phyloP scores from a whole-genome alignment of 2,888 invertebrate genomes.

The Xestia c-nigrum region DNA sequence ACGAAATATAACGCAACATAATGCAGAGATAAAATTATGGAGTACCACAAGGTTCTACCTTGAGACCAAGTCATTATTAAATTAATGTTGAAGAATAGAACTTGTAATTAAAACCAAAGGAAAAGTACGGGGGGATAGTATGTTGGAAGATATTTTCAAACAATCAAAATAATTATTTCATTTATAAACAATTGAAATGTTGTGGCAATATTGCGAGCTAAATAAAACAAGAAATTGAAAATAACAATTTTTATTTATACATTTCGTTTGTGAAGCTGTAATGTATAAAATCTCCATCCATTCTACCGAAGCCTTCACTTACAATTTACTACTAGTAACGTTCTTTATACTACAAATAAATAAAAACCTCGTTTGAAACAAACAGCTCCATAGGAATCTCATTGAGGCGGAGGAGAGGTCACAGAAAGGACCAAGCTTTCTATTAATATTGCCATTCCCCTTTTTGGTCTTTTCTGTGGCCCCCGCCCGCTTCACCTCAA shows the following conservation, averaged over 20 bases:
- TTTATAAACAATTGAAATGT: not conserved
- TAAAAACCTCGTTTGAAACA: constrained; percentile 62
- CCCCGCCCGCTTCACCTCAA: not conserved
- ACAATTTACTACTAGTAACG: constrained; percentile 68
- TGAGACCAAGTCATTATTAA: not conserved
- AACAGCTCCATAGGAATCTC: constrained; percentile 46
- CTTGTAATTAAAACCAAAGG: not conserved
- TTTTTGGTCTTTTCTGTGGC: not conserved
- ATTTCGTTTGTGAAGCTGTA: constrained; percentile 76
- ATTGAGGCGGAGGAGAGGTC: constrained; percentile 9
- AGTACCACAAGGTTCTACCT: not conserved
- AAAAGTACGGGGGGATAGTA: not conserved
- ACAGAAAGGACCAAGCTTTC: not conserved
- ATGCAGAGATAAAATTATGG: not conserved
- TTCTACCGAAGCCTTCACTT: constrained; percentile 71
- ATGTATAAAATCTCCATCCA: constrained; percentile 74
- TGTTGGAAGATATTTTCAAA: not conserved
- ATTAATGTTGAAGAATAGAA: not conserved
- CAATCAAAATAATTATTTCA: not conserved
- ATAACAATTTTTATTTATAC: constrained; percentile 74
- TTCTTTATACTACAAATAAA: constrained; percentile 68
- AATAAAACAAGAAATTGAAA: constrained; percentile 67
- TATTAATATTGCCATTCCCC: not conserved
- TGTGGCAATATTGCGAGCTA: not conserved
- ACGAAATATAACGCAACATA: not conserved